A percentile compares a stretch with the other conserved stretches of the same genome.
Evolutionary conservation across 2,888 invertebrate genomes (phyloP).

Genomic region (Sminthurides aquaticus): DNA sequence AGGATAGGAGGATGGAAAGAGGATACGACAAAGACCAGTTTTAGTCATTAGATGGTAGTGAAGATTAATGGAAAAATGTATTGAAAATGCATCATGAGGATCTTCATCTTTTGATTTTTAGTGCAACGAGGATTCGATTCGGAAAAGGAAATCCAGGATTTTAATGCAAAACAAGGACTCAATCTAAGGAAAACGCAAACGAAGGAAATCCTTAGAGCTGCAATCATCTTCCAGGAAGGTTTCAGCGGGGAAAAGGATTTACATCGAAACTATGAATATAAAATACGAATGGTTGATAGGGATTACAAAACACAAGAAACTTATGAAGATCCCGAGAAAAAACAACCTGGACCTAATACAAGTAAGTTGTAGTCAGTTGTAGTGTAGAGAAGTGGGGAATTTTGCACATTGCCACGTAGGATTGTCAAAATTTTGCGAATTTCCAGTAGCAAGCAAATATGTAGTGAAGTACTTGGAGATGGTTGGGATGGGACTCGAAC

Average conservation of each 20-base stretch:
- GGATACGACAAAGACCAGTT: no score
- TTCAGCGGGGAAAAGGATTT: slow-evolving; percentile 6
- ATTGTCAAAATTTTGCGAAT: no score
- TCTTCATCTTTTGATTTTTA: neutral
- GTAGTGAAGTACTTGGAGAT: no score
- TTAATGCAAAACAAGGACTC: slow-evolving; percentile 53
- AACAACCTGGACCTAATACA: slow-evolving; percentile 6
- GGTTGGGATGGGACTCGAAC: no score
- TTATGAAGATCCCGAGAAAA: slow-evolving; percentile 5
- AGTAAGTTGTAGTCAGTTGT: neutral
- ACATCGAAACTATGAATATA: slow-evolving; percentile 23
- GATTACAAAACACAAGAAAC: slow-evolving; percentile 1
- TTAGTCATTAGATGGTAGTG: neutral
- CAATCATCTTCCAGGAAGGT: slow-evolving; percentile 34
- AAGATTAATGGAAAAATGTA: neutral
- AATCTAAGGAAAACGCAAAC: neutral
- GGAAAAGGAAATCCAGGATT: slow-evolving; percentile 50
- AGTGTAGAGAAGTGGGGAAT: neutral
- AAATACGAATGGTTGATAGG: slow-evolving; percentile 32
- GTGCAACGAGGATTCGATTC: slow-evolving; percentile 52
- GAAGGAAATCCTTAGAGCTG: slow-evolving; percentile 21
- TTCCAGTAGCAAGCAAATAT: no score
- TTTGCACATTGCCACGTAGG: neutral
- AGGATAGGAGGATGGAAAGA: neutral
- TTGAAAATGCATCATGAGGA: no score